phyloP scores from a whole-genome alignment of 2,797 vertebrate species.

The Nasua narica region DNA sequence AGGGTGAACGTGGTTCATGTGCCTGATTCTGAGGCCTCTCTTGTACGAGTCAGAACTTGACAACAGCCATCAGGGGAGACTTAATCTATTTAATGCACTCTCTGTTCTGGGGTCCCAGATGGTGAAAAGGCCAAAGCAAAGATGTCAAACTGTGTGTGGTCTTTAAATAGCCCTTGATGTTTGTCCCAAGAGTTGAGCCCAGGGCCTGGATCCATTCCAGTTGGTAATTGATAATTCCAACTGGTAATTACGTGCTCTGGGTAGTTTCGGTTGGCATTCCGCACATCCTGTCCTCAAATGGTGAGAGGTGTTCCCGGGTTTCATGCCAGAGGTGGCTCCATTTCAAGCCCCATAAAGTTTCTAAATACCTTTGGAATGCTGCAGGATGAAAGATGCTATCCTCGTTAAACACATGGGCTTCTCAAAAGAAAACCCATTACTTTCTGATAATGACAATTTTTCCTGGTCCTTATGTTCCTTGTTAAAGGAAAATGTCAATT shows the following conservation, averaged over 20 bases:
- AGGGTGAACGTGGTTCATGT: fast-evolving
- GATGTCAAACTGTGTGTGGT: slow-evolving; percentile 64
- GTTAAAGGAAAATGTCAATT: slow-evolving; percentile 64
- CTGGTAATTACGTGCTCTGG: slow-evolving; percentile 70
- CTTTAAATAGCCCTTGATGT: slow-evolving; percentile 68
- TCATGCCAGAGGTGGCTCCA: slow-evolving; percentile 74
- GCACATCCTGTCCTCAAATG: slow-evolving; percentile 73
- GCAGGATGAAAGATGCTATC: slow-evolving; percentile 61
- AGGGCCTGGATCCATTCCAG: slow-evolving; percentile 69
- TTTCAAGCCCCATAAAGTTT: slow-evolving; percentile 79
- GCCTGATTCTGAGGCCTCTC: not conserved
- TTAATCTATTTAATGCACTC: slow-evolving; percentile 22
- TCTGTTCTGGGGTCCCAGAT: slow-evolving; percentile 48
- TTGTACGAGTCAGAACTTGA: not conserved
- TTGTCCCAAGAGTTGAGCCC: slow-evolving; percentile 70
- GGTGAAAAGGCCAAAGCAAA: slow-evolving; percentile 35
- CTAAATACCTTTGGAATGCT: slow-evolving; percentile 76
- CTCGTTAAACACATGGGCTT: slow-evolving; percentile 61
- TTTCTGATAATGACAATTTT: slow-evolving; percentile 67
- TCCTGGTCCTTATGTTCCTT: slow-evolving; percentile 57
- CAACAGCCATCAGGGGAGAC: not conserved
- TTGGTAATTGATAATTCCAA: slow-evolving; percentile 77
- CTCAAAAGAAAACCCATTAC: slow-evolving; percentile 66
- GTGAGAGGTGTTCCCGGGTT: slow-evolving; percentile 69
- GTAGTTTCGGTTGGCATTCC: slow-evolving; percentile 77